phyloP scores from a whole-genome alignment of 2,797 vertebrate species.

The Brachyrhaphis roseni region DNA sequence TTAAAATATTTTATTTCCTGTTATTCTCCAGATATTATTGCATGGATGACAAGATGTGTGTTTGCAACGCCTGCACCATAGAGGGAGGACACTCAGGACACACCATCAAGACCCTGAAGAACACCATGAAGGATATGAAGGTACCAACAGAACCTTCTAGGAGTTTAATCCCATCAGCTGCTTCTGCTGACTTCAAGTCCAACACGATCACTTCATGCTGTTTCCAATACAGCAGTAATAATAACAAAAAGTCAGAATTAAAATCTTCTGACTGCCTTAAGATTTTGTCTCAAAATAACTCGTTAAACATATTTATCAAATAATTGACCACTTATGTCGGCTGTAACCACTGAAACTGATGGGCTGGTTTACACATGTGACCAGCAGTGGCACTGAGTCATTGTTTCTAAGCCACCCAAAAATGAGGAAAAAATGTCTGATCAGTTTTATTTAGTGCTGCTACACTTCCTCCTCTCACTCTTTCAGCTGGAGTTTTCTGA shows the following conservation, averaged over 20 bases:
- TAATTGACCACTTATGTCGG: neutral
- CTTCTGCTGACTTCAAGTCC: too few relatives aligned
- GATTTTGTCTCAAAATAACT: neutral
- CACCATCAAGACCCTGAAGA: conserved; percentile 80
- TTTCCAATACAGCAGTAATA: neutral
- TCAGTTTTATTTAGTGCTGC: neutral
- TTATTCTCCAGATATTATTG: conserved; percentile 74
- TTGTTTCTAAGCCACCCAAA: neutral
- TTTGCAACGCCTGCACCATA: conserved; percentile 81
- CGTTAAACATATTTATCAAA: neutral
- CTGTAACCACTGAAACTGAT: neutral
- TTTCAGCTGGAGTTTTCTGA: neutral
- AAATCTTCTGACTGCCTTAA: neutral
- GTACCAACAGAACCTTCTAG: conserved; percentile 36
- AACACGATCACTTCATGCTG: neutral
- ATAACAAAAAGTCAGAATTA: neutral
- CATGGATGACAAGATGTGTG: conserved; percentile 73
- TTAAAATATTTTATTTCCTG: neutral
- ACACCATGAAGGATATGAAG: conserved; percentile 79
- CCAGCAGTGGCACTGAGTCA: neutral
- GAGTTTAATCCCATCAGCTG: neutral
- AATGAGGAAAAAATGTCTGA: neutral
- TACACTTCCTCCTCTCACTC: neutral
- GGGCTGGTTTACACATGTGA: neutral
- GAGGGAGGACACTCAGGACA: conserved; percentile 78